These are phyloP conservation scores for Tragelaphus eurycerus DNA, from an alignment of 2,797 vertebrate genomes.

Conservation along the genomic window DNA sequence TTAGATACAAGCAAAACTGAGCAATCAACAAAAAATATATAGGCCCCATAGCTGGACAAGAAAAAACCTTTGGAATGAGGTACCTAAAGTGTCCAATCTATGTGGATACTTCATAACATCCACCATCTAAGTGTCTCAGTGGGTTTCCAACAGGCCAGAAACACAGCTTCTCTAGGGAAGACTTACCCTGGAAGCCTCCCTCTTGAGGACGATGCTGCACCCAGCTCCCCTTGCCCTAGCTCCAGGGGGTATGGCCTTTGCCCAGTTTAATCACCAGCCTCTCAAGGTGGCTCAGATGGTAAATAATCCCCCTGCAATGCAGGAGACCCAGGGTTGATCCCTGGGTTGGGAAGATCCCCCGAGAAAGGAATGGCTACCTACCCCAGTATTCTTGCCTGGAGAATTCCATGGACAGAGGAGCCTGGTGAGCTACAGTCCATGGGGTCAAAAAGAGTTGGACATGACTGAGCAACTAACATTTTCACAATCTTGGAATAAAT, in stretches of 20 bases:
- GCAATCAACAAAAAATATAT: not conserved
- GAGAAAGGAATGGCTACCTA: not conserved
- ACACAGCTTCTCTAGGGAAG: not conserved
- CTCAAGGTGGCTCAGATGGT: not conserved
- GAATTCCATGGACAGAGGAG: not conserved
- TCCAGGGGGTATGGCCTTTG: not conserved
- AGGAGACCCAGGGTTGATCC: not conserved
- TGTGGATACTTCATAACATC: not conserved
- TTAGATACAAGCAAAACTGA: conserved; percentile 6
- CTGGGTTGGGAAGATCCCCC: not conserved
- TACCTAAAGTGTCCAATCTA: not conserved
- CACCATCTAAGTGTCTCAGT: not conserved
- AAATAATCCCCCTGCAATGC: not conserved
- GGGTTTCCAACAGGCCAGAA: not conserved
- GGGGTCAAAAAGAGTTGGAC: not conserved
- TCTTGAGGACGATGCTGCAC: not conserved
- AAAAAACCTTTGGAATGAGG: not conserved
- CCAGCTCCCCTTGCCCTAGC: not conserved
- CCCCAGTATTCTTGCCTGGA: not conserved
- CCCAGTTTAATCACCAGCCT: not conserved
- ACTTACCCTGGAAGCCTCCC: not conserved
- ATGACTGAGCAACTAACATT: not conserved
- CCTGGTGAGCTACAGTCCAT: not conserved
- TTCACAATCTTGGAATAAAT: not conserved
- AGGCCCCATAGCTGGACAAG: not conserved